Percentiles rank a stretch among this genome's conserved stretches.
Conservation (phyloP, 2,888 invertebrate species). For the Ephialtes manifestator region DNA sequence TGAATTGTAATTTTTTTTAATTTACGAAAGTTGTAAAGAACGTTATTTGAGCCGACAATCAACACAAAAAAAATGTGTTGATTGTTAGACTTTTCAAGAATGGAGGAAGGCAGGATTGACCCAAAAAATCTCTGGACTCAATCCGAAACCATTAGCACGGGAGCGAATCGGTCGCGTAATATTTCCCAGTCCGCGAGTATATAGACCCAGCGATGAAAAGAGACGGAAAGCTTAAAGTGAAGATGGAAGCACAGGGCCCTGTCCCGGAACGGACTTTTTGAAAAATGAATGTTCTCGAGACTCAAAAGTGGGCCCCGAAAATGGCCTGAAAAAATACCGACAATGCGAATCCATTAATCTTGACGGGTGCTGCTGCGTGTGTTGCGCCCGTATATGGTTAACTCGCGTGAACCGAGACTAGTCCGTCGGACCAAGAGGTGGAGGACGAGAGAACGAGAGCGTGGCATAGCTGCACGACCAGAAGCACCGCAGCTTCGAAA, state of each 20-base stretch:
- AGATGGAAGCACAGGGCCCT: constrained; percentile 66
- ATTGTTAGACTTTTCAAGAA: not conserved
- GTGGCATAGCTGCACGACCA: constrained; percentile 48
- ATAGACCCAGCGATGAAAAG: not conserved
- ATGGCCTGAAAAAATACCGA: constrained; percentile 85
- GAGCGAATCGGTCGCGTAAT: constrained; percentile 83
- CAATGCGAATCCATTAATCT: constrained; percentile 86
- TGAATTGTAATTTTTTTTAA: not conserved
- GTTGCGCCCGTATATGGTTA: constrained; percentile 48
- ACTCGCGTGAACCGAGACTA: constrained; percentile 53
- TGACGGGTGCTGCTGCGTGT: constrained; percentile 77
- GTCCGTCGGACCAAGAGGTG: constrained; percentile 37
- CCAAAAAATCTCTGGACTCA: constrained; percentile 71
- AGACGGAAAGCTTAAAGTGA: constrained; percentile 31
- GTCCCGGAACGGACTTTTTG: constrained; percentile 82
- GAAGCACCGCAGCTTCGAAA: constrained; percentile 68
- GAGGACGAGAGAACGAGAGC: constrained; percentile 55
- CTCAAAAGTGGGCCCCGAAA: constrained; percentile 85
- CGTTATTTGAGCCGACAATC: not conserved
- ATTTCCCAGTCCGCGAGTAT: constrained; percentile 69
- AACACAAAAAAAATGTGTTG: not conserved
- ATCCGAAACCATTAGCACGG: constrained; percentile 84
- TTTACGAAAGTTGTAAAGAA: not conserved
- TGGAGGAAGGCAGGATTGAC: constrained; percentile 4
- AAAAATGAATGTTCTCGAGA: constrained; percentile 84